Percentiles rank a stretch among this genome's conserved stretches.
Evolutionary conservation across 1,140 invertebrate species (phyloP).

Genomic region (Caenorhabditis latens): DNA sequence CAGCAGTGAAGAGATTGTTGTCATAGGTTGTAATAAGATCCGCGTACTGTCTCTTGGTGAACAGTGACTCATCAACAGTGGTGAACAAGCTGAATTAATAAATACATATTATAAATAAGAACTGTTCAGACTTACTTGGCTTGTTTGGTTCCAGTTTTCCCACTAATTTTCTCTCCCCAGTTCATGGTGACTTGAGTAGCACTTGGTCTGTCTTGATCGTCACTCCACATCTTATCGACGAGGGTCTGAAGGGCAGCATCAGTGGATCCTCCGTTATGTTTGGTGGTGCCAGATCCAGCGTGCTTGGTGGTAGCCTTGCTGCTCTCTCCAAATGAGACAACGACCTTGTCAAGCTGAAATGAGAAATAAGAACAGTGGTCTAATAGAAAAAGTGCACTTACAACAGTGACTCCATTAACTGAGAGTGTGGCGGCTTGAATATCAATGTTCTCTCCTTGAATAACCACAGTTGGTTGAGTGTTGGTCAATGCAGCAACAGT

Average conservation of each 20-base stretch:
- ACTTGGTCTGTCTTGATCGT: conserved; percentile 66
- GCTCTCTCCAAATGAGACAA: conserved; percentile 42
- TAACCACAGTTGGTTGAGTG: conserved; percentile 37
- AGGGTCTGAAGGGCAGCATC: conserved; percentile 66
- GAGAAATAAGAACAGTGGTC: conserved; percentile 26
- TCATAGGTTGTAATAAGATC: conserved; percentile 68
- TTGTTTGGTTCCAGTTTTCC: conserved; percentile 58
- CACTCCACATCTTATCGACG: conserved; percentile 70
- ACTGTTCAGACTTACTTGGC: no score
- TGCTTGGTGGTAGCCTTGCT: conserved; percentile 38
- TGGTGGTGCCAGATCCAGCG: conserved; percentile 47
- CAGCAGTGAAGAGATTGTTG: conserved; percentile 66
- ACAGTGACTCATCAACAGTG: conserved; percentile 69
- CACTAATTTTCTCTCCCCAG: conserved; percentile 59
- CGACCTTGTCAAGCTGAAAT: conserved; percentile 49
- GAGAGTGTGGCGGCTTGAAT: conserved; percentile 52
- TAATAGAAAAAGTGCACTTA: neutral
- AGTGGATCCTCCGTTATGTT: conserved; percentile 27
- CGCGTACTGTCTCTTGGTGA: conserved; percentile 69
- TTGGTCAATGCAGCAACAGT: conserved; percentile 62
- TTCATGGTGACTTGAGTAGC: conserved; percentile 52
- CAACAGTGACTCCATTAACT: conserved; percentile 15
- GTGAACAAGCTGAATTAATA: conserved; percentile 66
- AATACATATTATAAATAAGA: no score
- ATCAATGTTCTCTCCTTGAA: conserved; percentile 57